Percentiles rank a stretch among this genome's conserved stretches.
Evolutionary conservation across 1,140 invertebrate species (phyloP).

Genomic region (Coenobita brevimanus): DNA sequence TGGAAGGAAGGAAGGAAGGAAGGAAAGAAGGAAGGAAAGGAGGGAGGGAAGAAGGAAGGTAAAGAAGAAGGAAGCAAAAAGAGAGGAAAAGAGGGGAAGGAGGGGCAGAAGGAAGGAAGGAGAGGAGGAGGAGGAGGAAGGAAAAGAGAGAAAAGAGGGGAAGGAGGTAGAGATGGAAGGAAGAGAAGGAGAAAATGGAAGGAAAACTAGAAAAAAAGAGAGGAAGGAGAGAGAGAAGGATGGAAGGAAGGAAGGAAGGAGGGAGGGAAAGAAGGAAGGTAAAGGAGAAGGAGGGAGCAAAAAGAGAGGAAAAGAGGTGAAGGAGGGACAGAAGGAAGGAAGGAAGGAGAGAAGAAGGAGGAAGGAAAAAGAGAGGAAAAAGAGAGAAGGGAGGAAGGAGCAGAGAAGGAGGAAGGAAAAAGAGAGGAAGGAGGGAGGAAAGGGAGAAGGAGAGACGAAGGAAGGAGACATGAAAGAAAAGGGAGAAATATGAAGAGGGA

Average conservation of each 20-base stretch:
- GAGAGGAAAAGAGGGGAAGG: too few relatives aligned
- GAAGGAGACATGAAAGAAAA: not conserved
- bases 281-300: not conserved
- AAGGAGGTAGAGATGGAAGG: not conserved
- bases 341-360: not conserved
- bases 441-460: not conserved
- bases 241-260: not conserved
- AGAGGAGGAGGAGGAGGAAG: too few relatives aligned
- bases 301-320: not conserved
- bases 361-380: not conserved
- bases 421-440: not conserved
- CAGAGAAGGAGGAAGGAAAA: not conserved
- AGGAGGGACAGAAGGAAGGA: too few relatives aligned
- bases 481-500: not conserved
- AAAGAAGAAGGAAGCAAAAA: too few relatives aligned
- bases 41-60: too few relatives aligned
- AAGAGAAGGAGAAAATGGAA: not conserved
- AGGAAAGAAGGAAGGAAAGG: too few relatives aligned
- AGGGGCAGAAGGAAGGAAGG: too few relatives aligned
- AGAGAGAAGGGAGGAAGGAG: not conserved
- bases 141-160: too few relatives aligned
- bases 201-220: not conserved
- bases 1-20: too few relatives aligned
- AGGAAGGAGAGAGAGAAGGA: too few relatives aligned
- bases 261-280: not conserved